Evolutionary conservation across 2,888 invertebrate species (phyloP), one percentile per base, ranked within the genome.

Genomic region (Stenodera caucasica): DNA sequence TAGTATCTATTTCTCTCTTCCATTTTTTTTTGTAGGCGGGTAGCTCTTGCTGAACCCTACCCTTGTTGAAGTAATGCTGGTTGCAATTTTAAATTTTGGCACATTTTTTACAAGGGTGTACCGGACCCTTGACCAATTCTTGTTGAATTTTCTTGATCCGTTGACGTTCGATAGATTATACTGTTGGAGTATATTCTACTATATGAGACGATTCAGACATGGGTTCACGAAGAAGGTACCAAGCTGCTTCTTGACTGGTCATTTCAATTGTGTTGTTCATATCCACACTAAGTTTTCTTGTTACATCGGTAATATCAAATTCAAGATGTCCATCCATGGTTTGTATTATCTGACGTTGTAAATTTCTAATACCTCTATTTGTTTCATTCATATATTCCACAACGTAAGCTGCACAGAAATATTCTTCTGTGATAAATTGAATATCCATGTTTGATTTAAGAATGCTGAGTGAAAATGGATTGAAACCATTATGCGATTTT

Each of bases 231-330:
- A 82, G 61, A 2, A 82, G 61, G 73, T 75, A 81, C 80, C 80
- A 81, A 56, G 81, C 81, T 52, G 80, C 80, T 72, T 81, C 80
- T 76, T 81, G 80, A 61, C 70, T 70, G 3, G 74, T 63, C 67
- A 80, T 76, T 63, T 80, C 79, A 26, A n/a, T n/a, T n/a, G 73
- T 69, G 30, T 55, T 54, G 60, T 80, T 78, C 0, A 80, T 49
- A 40, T 77, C 55, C 4, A 77, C 57, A 61, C 75, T 68, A 35
- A 77, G 62, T 66, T 69, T 73, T 61, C 64, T 69, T 2, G 71
- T 71, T 0, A 71, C 58, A 14, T 74, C 75, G 3, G 73, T 61
- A 8, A 71, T 66, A 53, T 78, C 73, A 32, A 74, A 72, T 37
- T 79, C 75, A 2, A 77, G 78, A 71, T 79, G 65, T 62, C 79